These are phyloP conservation scores for Melieria crassipennis DNA, from an alignment of 2,888 invertebrate genomes.

Conservation along the genomic window DNA sequence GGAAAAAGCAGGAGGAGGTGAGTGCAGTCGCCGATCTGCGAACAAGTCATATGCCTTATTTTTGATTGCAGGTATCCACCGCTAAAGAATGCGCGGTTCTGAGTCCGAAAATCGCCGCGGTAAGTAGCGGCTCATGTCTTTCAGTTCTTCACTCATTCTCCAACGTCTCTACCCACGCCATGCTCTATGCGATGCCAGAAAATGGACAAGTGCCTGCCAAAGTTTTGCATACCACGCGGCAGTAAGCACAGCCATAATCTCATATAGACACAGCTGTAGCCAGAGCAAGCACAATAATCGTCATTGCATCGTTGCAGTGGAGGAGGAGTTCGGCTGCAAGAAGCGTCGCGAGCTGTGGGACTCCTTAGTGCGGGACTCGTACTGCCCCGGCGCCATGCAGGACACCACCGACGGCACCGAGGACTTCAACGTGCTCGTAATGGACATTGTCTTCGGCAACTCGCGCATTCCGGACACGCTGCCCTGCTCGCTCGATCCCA, in stretches of 20 bases:
- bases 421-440: constrained; percentile 50
- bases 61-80: no score
- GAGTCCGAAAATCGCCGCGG: no score
- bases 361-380: constrained; percentile 47
- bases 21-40: no score
- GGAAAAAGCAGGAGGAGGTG: no score
- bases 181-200: no score
- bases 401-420: constrained; percentile 45
- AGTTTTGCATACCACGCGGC: constrained; percentile 16
- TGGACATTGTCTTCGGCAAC: constrained; percentile 42
- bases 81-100: no score
- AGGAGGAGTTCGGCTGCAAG: constrained; percentile 18
- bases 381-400: constrained; percentile 52
- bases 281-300: no score
- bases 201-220: background rate
- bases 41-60: no score
- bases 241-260: constrained; percentile 10
- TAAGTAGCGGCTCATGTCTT: no score
- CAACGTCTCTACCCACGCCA: no score
- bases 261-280: no score
- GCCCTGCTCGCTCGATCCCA: constrained; percentile 46
- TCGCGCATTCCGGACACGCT: constrained; percentile 37
- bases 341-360: constrained; percentile 39
- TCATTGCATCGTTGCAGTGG: constrained; percentile 1
- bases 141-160: no score